Percentiles rank a stretch among this genome's conserved stretches.
These are phyloP conservation scores for Drosophila triauraria DNA, from an alignment of 1,140 invertebrate genomes.

Conservation along the genomic window DNA sequence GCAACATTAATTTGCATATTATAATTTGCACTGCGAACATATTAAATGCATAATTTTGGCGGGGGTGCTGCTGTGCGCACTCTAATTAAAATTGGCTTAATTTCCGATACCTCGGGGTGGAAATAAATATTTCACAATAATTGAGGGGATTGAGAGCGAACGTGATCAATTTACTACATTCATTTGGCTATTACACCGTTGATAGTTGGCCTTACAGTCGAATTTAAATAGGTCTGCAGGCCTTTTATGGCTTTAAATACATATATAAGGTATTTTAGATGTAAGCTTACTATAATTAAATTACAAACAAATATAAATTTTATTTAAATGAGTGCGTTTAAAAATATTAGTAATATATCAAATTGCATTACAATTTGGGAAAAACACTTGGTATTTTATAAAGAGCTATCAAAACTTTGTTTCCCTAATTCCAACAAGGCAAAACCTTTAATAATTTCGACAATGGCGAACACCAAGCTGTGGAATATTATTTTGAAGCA, in stretches of 20 bases:
- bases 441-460: not conserved
- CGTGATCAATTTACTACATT: conserved; percentile 14
- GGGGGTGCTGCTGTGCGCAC: conserved; percentile 5
- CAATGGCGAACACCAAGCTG: conserved; percentile 1
- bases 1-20: conserved; percentile 73
- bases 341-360: not conserved
- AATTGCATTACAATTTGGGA: no score
- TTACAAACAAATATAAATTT: no score
- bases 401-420: not conserved
- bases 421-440: not conserved
- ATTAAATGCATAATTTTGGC: conserved; percentile 67
- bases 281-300: no score
- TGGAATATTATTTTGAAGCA: not conserved
- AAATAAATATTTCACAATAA: conserved; percentile 60
- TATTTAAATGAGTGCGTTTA: not conserved
- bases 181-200: not conserved
- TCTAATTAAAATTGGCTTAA: conserved; percentile 77
- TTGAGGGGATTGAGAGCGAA: conserved; percentile 16
- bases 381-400: not conserved
- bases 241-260: not conserved
- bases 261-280: not conserved
- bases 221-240: not conserved
- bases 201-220: not conserved
- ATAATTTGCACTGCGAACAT: conserved; percentile 63
- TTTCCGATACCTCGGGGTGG: conserved; percentile 53